Base-by-base conservation (phyloP, 1,140 invertebrate species). In the Marisa cornuarietis region DNA sequence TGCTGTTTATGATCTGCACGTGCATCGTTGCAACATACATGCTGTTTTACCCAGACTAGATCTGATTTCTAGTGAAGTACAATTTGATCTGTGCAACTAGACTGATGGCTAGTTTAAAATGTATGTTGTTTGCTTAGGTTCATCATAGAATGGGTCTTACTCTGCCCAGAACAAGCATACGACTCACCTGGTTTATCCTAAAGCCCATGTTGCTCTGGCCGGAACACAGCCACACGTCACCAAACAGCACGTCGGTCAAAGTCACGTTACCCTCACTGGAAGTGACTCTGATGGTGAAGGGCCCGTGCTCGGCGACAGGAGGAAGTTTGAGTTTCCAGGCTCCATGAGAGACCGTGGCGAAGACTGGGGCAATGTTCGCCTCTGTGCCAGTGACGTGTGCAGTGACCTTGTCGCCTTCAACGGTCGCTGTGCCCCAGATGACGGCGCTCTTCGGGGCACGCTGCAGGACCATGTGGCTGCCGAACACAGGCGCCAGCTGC, bases 131-230 rank as follows among this genome's bases (percentile, higher is more conserved):
- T 6, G 31, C 31, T 6, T 58, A 58, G 54, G 11, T 58, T 18
- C 54, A 14, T 9, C 54, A 11, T 58, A 14, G 54, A 58, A 11
- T 0, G 54, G 2, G 54, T 18, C 0, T 58, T 18, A 1, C 54
- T 58, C 16, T 58, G 11, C 11, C 54, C 0, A 58, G 54, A 14
- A 14, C 54, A 8, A 58, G 4, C 9, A n/a, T 58, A 9, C 9
- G 54, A 42, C 73, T 82, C 75, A 83, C 84, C 80, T 76, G 31
- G 22, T 51, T 65, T 13, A 84, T 42, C 11, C 77, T 83, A 61
- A 87, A 85, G 58, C 85, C 68, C 88, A 90, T 90, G 74, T 90
- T 89, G 63, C 87, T 89, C 71, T 89, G 88, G 51, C 88, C 88
- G 11, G 85, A 86, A 79, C 88, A 90, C 7, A 90, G 51, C 87